Percentiles rank a stretch among this genome's conserved stretches.
phyloP scores from a whole-genome alignment of 53 echinoderm and acorn worm genomes.

The Luidia sarsii region DNA sequence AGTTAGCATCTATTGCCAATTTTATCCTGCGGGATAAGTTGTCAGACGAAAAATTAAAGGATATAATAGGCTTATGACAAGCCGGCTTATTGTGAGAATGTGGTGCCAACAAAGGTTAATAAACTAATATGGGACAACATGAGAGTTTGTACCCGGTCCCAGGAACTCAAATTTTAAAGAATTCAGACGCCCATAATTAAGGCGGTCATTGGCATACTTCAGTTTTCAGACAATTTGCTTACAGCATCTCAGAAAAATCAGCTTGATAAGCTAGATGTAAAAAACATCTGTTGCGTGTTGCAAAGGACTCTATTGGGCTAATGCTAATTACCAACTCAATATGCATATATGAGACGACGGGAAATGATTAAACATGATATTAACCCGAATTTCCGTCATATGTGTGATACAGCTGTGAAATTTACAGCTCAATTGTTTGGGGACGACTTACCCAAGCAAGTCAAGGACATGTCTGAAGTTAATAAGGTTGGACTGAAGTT shows the following conservation, averaged over 20 bases:
- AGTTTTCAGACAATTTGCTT: not conserved
- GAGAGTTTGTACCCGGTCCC: not conserved
- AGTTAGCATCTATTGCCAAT: conserved; percentile 18
- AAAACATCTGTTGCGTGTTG: no score
- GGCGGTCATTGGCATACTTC: not conserved
- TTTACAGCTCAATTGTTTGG: conserved; percentile 18
- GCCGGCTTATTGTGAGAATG: not conserved
- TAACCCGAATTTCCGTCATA: not conserved
- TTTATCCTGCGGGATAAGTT: conserved; percentile 5
- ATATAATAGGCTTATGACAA: not conserved
- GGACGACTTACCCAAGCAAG: conserved; percentile 41
- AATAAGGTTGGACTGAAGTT: conserved; percentile 21
- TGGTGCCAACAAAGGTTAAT: not conserved
- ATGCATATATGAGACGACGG: not conserved
- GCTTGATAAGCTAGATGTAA: conserved; percentile 18
- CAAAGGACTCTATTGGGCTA: no score
- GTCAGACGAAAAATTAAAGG: not conserved
- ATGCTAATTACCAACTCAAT: not conserved
- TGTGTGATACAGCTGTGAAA: not conserved
- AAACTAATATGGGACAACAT: conserved; percentile 14
- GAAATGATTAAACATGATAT: conserved; percentile 1
- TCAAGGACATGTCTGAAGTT: conserved; percentile 27
- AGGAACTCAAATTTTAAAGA: conserved; percentile 7
- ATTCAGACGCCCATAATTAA: conserved; percentile 13
- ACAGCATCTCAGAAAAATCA: conserved; percentile 3